phyloP scores from a whole-genome alignment of 2,113 vertebrate genomes.

The Merops nubicus region DNA sequence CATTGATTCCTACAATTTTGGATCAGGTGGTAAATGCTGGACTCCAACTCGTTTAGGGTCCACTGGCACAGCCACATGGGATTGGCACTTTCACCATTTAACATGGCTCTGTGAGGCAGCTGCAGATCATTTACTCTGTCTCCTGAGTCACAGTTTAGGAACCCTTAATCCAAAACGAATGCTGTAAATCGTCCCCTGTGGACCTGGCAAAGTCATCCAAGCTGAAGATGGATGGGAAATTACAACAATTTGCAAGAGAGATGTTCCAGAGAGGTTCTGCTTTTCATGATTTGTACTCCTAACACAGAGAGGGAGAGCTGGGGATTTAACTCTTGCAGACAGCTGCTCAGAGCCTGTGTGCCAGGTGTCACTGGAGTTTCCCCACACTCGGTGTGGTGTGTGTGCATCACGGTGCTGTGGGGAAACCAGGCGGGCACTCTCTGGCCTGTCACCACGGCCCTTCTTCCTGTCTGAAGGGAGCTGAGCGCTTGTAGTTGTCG shows the following conservation, averaged over 20 bases:
- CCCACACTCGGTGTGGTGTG: accelerated
- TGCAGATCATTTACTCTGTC: slow-evolving; percentile 27
- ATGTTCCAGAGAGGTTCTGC: slow-evolving; percentile 11
- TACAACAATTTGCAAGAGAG: slow-evolving; percentile 18
- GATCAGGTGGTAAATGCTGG: not conserved
- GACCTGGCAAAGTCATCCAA: not conserved
- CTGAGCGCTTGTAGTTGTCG: not conserved
- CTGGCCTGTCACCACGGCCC: not conserved
- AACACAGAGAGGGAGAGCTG: not conserved
- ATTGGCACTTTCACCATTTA: not conserved
- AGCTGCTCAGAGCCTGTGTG: not conserved
- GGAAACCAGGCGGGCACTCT: not conserved
- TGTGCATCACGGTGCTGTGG: not conserved
- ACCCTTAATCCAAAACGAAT: slow-evolving; percentile 44
- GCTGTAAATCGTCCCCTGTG: not conserved
- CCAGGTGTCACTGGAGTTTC: not conserved
- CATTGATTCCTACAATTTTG: not conserved
- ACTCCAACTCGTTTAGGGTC: not conserved
- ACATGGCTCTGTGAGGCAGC: not conserved
- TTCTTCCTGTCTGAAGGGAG: not conserved
- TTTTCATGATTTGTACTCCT: not conserved
- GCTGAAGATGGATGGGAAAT: slow-evolving; percentile 46
- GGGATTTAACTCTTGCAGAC: not conserved
- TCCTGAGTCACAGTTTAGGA: slow-evolving; percentile 40
- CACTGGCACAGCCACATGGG: not conserved